phyloP scores from a whole-genome alignment of 1,140 invertebrate species.

The Antheraea mylitta region DNA sequence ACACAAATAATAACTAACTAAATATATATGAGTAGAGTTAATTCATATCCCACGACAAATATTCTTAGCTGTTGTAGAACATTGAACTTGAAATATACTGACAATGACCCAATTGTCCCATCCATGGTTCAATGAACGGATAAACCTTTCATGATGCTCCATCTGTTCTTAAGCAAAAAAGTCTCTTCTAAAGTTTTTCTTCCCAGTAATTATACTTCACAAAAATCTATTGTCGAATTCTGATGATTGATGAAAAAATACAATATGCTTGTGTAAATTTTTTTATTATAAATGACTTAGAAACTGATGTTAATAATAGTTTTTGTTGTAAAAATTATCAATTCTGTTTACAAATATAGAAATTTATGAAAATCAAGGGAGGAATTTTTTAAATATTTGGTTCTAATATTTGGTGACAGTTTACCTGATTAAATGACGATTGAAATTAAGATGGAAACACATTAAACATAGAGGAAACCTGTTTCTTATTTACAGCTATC shows the following conservation, averaged over 20 bases:
- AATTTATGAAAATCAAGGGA: no score
- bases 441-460: no score
- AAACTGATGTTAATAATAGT: no score
- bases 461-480: no score
- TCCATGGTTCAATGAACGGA: slow-evolving; percentile 43
- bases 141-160: slow-evolving; percentile 22
- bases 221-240: neutral
- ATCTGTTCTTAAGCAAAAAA: slow-evolving; percentile 18
- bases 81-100: slow-evolving; percentile 49
- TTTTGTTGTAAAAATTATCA: no score
- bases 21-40: neutral
- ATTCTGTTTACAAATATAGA: no score
- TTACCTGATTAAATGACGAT: no score
- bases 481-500: no score
- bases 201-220: neutral
- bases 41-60: neutral
- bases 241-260: neutral
- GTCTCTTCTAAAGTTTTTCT: slow-evolving; percentile 1
- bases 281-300: no score
- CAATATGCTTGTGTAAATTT: neutral
- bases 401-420: no score
- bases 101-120: slow-evolving; percentile 47
- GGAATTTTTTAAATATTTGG: no score
- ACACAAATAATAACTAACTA: neutral
- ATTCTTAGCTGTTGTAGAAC: neutral